These are phyloP conservation scores for Sialis lutaria DNA, from an alignment of 2,888 invertebrate genomes.

Conservation along the genomic window DNA sequence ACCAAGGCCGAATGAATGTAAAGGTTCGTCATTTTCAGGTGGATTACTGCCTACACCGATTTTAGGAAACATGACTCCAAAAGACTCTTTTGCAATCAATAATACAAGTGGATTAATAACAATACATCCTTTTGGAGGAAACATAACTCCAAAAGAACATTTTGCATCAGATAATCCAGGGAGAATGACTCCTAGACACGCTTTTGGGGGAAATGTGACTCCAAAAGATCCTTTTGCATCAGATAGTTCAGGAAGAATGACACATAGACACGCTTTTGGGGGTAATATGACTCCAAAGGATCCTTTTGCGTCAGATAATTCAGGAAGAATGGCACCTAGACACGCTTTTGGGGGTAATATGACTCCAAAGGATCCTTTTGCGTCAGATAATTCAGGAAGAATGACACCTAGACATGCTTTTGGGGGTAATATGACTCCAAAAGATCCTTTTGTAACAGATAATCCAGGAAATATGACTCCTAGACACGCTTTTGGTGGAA, in stretches of 20 bases:
- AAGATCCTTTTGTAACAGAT: slow-evolving; percentile 1
- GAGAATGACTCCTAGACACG: too few species aligned
- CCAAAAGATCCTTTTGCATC: too few species aligned
- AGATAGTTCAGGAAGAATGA: slow-evolving; percentile 1
- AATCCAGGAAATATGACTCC: background rate
- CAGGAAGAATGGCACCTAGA: background rate
- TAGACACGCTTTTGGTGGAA: background rate
- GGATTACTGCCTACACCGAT: too few species aligned
- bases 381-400: background rate
- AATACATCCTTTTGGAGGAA: too few species aligned
- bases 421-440: background rate
- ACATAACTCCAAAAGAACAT: background rate
- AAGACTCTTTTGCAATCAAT: too few species aligned
- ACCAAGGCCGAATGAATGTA: background rate
- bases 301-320: background rate
- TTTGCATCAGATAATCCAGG: too few species aligned
- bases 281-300: background rate
- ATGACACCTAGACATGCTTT: slow-evolving; percentile 2
- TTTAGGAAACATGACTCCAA: too few species aligned
- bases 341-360: background rate
- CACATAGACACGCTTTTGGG: too few species aligned
- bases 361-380: background rate
- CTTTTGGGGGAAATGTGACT: too few species aligned
- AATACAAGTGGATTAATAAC: slow-evolving; percentile 1
- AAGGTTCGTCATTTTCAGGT: too few species aligned